Percentiles rank a stretch among this genome's conserved stretches.
These are phyloP conservation scores for Echinops telfairi DNA, from an alignment of 2,113 vertebrate species.

Conservation along the genomic window DNA sequence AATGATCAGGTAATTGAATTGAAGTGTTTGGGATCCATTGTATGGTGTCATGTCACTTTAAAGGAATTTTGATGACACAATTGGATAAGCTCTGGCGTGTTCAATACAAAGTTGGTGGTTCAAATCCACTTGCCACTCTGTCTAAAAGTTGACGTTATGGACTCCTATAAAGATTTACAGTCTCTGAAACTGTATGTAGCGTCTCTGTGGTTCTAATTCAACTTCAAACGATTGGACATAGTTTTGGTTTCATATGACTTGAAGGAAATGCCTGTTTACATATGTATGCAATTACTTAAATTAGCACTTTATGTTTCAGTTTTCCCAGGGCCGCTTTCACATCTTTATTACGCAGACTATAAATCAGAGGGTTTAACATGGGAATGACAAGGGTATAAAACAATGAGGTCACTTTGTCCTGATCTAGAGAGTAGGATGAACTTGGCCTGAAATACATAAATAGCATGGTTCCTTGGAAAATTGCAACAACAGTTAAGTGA, in stretches of 20 bases:
- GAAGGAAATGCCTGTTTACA: neutral
- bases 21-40: too few relatives aligned
- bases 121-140: too few relatives aligned
- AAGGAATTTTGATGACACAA: neutral
- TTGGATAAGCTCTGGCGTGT: too few relatives aligned
- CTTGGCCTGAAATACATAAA: slow-evolving; percentile 70
- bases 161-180: too few relatives aligned
- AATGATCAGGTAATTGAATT: neutral
- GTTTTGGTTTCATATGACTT: neutral
- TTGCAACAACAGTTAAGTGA: slow-evolving; percentile 60
- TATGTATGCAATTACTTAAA: neutral
- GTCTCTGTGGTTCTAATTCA: too few relatives aligned
- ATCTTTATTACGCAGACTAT: slow-evolving; percentile 55
- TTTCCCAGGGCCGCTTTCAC: slow-evolving; percentile 50
- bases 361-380: slow-evolving; percentile 46
- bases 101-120: too few relatives aligned
- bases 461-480: slow-evolving; percentile 72
- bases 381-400: slow-evolving; percentile 68
- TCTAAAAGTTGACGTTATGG: too few relatives aligned
- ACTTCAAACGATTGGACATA: too few relatives aligned
- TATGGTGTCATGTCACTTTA: neutral
- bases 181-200: too few relatives aligned
- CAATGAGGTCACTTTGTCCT: slow-evolving; percentile 68
- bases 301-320: slow-evolving; percentile 1
- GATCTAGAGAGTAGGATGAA: slow-evolving; percentile 59